Evolutionary conservation across 2,797 vertebrate genomes (phyloP), one percentile per base, ranked within the genome.

Genomic region (Bufotes viridis): DNA sequence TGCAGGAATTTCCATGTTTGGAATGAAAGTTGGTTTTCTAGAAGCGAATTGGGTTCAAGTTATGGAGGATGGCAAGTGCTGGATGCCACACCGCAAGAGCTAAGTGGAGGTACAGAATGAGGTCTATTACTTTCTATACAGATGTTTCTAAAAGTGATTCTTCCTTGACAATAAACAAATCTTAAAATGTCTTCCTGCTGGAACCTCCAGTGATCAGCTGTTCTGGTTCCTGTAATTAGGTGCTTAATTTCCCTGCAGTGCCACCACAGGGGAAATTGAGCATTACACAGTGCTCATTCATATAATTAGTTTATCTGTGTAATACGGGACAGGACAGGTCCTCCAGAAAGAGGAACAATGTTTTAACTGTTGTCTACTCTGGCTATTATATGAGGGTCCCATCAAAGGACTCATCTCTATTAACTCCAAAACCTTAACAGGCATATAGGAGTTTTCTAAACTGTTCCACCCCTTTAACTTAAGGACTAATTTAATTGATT

Each of bases 1-100:
- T 61, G 14, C 61, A 97, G 96, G 96, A 97, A 97, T 91, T 97
- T 94, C 91, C 96, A 97, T 90, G 95, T 94, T 65, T 97, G 96
- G 96, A 92, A 96, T 5, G 96, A 97, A 91, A 94, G 95, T 26
- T 96, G 96, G 95, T 96, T 97, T 94, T 93, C 22, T 61, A 94
- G 96, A 78, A 91, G 92, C 1, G 96, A 97, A 88, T 94, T 97
- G 8, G 92, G 93, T 3, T 24, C 90, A 75, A 94, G 92, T 82
- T 94, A 95, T 60, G 92, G 95, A 65, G 96, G 96, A 49, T 97
- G 96, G 96, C 96, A 97, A 91, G 95, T 95, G 82, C 90, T 96
- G 88, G 96, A 97, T 89, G 94, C 96, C 17, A 97, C 96, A 7
- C 96, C 96, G 83, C 96, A 96, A 90, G 96, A 97, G 90, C 92